phyloP scores from a whole-genome alignment of 2,113 vertebrate genomes.

The Oenanthe melanoleuca region DNA sequence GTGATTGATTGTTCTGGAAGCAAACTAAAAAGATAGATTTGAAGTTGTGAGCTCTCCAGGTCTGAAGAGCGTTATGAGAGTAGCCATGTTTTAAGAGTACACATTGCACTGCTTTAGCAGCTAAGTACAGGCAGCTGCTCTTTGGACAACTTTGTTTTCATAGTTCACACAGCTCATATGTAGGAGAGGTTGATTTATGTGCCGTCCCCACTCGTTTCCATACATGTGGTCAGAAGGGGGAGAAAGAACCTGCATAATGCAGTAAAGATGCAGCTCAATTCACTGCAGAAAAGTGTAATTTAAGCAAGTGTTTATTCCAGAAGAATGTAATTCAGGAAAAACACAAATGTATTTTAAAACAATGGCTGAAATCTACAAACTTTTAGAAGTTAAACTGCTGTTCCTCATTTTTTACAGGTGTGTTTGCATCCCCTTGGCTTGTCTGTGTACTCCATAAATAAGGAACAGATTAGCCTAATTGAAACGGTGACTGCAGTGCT shows the following conservation, averaged over 20 bases:
- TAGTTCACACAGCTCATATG: conserved; percentile 39
- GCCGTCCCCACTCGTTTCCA: background rate
- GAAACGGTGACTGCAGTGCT: background rate
- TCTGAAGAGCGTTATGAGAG: background rate
- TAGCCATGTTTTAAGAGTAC: conserved; percentile 25
- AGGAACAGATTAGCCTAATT: background rate
- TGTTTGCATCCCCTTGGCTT: background rate
- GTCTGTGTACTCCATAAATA: background rate
- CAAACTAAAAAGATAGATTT: conserved; percentile 43
- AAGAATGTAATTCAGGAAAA: conserved; percentile 13
- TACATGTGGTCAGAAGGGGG: conserved; percentile 41
- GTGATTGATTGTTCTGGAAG: conserved; percentile 55
- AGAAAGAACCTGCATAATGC: conserved; percentile 59
- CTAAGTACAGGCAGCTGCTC: conserved; percentile 64
- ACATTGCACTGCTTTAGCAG: conserved; percentile 37
- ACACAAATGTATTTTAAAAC: background rate
- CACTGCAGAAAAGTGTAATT: conserved; percentile 13
- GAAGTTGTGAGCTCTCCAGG: conserved; percentile 36
- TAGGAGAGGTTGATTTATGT: conserved; percentile 53
- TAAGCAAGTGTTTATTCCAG: conserved; percentile 46
- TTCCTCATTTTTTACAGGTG: conserved; percentile 22
- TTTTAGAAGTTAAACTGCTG: background rate
- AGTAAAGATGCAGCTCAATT: conserved; percentile 29
- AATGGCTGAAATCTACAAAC: background rate
- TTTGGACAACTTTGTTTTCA: conserved; percentile 51